Conservation (phyloP, 2,797 vertebrate species). For the Diplodus sargus region DNA sequence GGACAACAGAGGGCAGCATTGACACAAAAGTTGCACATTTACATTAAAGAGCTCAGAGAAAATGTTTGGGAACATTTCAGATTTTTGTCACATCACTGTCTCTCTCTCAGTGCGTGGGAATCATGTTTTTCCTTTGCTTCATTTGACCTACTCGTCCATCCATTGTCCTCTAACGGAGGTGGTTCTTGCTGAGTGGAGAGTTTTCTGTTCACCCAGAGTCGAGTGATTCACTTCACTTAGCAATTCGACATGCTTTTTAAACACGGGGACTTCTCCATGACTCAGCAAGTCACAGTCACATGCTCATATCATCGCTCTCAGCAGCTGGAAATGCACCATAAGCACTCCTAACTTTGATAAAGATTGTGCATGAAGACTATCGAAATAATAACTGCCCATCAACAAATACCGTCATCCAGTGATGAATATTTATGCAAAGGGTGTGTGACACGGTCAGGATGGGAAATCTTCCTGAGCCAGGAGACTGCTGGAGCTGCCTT, state of each 20-base stretch:
- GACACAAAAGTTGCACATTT: background rate
- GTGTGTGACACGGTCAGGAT: background rate
- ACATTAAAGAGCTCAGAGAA: background rate
- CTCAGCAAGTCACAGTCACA: slow-evolving; percentile 19
- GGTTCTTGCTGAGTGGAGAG: background rate
- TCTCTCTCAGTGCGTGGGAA: background rate
- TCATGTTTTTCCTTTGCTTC: background rate
- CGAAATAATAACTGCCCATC: background rate
- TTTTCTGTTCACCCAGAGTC: slow-evolving; percentile 1
- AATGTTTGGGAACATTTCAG: background rate
- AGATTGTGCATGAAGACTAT: background rate
- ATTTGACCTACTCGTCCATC: background rate
- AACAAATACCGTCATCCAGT: slow-evolving; percentile 3
- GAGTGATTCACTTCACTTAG: slow-evolving; percentile 15
- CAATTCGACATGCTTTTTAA: slow-evolving; percentile 19
- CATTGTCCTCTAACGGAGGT: background rate
- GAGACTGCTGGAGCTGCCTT: background rate
- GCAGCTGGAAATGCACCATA: background rate
- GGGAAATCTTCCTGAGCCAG: background rate
- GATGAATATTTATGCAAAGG: slow-evolving; percentile 29
- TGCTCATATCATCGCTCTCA: background rate
- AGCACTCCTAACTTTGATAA: background rate
- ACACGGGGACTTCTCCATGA: background rate
- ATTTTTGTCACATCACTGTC: background rate
- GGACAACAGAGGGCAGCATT: slow-evolving; percentile 40